Evolutionary conservation across 2,797 vertebrate genomes (phyloP).

Genomic region (Sphenodon punctatus): DNA sequence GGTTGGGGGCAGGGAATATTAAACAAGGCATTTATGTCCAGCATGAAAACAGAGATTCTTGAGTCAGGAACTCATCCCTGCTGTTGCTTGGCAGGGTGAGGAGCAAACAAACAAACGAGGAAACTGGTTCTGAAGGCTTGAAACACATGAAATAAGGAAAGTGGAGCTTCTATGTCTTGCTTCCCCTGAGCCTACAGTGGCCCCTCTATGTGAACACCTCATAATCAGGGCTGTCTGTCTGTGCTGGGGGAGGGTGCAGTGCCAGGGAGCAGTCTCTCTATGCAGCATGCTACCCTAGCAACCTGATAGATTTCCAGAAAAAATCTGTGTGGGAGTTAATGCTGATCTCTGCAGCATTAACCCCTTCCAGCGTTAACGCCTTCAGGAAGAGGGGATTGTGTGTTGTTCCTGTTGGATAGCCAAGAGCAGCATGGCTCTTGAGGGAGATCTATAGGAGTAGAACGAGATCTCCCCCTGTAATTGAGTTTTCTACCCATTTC

Average conservation of each 20-base stretch:
- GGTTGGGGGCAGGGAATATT: too few species aligned
- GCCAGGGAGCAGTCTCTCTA: conserved; percentile 51
- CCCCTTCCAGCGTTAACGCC: conserved; percentile 6
- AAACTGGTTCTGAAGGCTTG: background rate
- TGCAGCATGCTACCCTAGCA: conserved; percentile 62
- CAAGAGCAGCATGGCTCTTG: background rate
- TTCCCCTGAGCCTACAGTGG: conserved; percentile 33
- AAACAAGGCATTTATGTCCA: background rate
- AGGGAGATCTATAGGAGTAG: background rate
- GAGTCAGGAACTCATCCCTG: background rate
- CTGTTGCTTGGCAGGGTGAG: background rate
- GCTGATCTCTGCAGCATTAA: conserved; percentile 56
- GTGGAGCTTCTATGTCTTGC: conserved; percentile 32
- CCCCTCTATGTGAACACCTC: conserved; percentile 39
- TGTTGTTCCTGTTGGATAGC: conserved; percentile 9
- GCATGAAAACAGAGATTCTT: background rate
- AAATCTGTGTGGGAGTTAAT: conserved; percentile 57
- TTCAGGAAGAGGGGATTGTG: background rate
- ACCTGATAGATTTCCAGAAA: conserved; percentile 61
- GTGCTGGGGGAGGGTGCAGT: conserved; percentile 3
- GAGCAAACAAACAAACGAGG: background rate
- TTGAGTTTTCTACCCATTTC: background rate
- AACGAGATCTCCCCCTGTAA: background rate
- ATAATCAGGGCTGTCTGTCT: conserved; percentile 54
- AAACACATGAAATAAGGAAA: conserved; percentile 23